Base-by-base conservation (phyloP, 37 sponge, comb jelly and placozoan genomes). In the Spongia lamella region DNA sequence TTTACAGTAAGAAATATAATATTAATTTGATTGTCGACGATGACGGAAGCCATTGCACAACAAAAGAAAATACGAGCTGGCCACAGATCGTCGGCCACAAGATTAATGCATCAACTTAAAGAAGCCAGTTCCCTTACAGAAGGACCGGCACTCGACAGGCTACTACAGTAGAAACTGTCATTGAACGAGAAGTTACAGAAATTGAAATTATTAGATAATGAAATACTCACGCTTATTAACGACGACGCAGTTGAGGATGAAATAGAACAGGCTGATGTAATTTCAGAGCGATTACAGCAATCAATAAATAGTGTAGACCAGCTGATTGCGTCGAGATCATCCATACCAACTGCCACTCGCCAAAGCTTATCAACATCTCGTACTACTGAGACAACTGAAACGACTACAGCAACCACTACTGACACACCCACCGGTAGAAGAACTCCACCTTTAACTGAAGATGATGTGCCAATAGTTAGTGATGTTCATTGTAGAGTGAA, bases 181-280 rank as follows among this genome's bases (percentile, higher is more conserved):
- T 37, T 78, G 29, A 53, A 78, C 68, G 79, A 78, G 79, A 78
- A 78, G 38, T 26, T 78, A 25, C 27, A 66, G 31, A 57, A 53
- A 16, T 36, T 78, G 1, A 78, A 67, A 68, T 29, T 57, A 20
- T 22, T 78, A 15, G 79, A 78, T 54, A 58, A 19, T 52, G 68
- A 68, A 26, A 66, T 78, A n/a, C 69, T 78, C 58, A 27, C 33
- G 1, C 37, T 35, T 3, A 39, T 78, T 6, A 43, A 38, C 7
- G 68, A 78, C 19, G 38, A 27, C 27, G 69, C 65, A 38, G 56
- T 78, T 30, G 79, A 64, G 14, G 58, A 49, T 7, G 68, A 78
- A 58, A 78, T 78, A 1, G 79, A 35, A 5, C 29, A 67, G 15
- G 79, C 76, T 75, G 76, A 75, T 61, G 16, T 7, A 4, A 38